Base-by-base conservation (phyloP, 2,888 invertebrate species). In the Sphecodes monilicornis region DNA sequence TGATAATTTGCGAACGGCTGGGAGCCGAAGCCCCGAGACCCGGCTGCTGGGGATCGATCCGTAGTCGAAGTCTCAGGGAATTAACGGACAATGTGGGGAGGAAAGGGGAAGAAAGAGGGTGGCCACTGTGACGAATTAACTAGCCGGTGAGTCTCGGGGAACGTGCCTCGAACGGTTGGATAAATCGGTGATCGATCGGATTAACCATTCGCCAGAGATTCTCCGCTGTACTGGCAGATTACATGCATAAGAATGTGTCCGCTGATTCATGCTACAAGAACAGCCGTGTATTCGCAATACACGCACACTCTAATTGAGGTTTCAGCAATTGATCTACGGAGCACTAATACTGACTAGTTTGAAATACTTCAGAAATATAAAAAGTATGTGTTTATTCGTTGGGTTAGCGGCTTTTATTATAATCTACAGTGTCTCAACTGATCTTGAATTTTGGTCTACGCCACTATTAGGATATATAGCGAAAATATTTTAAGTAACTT, bases 1-100 rank as follows among this genome's bases (percentile, higher is more conserved):
- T 73, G 80, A 80, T 84, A 79, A 79, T 84, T 84, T 74, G 70
- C 57, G 70, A 80, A 72, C 54, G 46, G 70, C 64, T 39, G 22
- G 29, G 54, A 39, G 73, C 18, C n/a, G 60, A 32, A 22, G 39
- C 39, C n/a, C 29, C 18, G 70, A 26, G 39, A n/a, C 16, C 66
- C 66, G 13, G 36, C 64, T 64, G 22, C 60, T 71, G 43, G 43
- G 76, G 46, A 76, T 81, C 82, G 82, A 81, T 76, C 71, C 66
- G 43, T 22, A 29, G 82, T 29, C 36, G 71, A 36, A 66, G 71
- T 71, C 75, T 66, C 43, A 43, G 36, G 78, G 46, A 73, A 78
- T 70, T 76, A 64, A 46, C 57, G 57, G 75, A 60, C 68, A 69
- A 26, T 69, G 71, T 11, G n/a, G n/a, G 22, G 36, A 32, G 32